Evolutionary conservation across 2,113 vertebrate species (phyloP).

Genomic region (Brachypodius melanocephalos): DNA sequence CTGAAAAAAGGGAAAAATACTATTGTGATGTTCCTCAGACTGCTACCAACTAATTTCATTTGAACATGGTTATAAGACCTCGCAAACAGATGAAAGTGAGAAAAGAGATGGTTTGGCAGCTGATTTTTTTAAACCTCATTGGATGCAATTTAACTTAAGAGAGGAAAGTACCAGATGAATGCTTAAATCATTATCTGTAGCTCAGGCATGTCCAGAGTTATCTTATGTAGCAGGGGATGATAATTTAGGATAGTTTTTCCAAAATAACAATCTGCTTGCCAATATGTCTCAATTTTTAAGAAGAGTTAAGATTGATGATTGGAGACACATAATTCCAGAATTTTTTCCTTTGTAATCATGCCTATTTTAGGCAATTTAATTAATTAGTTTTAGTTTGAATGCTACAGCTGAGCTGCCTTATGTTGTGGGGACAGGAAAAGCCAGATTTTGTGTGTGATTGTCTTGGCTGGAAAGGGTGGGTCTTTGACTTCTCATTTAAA

Average conservation of each 20-base stretch:
- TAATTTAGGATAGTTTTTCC: neutral
- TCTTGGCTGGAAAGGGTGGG: neutral
- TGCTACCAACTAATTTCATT: neutral
- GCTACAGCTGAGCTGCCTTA: neutral
- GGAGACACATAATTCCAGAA: neutral
- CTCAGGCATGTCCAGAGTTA: neutral
- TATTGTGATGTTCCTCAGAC: neutral
- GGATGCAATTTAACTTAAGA: neutral
- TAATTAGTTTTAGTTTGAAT: neutral
- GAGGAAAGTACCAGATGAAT: neutral
- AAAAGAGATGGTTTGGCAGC: neutral
- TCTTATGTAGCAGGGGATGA: neutral
- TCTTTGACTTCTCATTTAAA: neutral
- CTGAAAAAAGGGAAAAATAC: neutral
- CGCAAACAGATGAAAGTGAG: neutral
- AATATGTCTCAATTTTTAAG: neutral
- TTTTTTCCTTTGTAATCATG: neutral
- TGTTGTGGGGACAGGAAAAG: neutral
- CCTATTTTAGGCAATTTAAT: neutral
- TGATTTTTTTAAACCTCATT: neutral
- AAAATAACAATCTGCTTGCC: neutral
- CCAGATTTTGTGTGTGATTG: neutral
- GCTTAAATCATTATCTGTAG: neutral
- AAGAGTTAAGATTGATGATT: neutral
- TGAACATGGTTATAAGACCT: neutral